Conservation (phyloP, 2,113 vertebrate genomes). For the Colistium nudipinnis region DNA sequence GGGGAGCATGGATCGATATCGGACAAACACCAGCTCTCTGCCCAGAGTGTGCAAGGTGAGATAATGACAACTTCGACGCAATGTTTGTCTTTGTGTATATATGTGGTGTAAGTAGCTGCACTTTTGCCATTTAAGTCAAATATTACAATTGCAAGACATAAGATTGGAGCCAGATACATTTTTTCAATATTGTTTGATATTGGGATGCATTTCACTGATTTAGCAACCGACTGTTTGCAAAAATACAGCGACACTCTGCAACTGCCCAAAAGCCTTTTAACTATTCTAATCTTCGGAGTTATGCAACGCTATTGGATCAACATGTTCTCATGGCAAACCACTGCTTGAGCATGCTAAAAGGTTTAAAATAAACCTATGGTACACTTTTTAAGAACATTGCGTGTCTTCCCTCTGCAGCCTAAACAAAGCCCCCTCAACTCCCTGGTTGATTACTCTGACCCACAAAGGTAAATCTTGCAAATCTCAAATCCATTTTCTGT, state of each 20-base stretch:
- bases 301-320: slow-evolving; percentile 33
- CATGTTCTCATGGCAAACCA: not conserved
- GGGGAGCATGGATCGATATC: slow-evolving; percentile 70
- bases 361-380: not conserved
- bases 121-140: not conserved
- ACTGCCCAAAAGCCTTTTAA: slow-evolving; percentile 29
- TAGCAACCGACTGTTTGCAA: slow-evolving; percentile 4
- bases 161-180: not conserved
- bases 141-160: not conserved
- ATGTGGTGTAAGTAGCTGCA: too few relatives aligned
- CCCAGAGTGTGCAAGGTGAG: slow-evolving; percentile 85
- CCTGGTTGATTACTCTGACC: slow-evolving; percentile 80
- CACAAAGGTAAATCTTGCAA: slow-evolving; percentile 75
- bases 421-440: slow-evolving; percentile 57
- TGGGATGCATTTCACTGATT: slow-evolving; percentile 11
- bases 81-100: too few relatives aligned
- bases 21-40: slow-evolving; percentile 79
- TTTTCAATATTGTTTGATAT: not conserved
- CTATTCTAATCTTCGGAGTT: slow-evolving; percentile 51
- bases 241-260: slow-evolving; percentile 9
- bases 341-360: not conserved
- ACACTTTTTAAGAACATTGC: slow-evolving; percentile 42
- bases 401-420: slow-evolving; percentile 69
- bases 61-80: not conserved
- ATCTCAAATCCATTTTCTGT: not conserved